These are phyloP conservation scores for Synaphobranchus kaupii DNA, from an alignment of 2,797 vertebrate genomes.

Conservation along the genomic window DNA sequence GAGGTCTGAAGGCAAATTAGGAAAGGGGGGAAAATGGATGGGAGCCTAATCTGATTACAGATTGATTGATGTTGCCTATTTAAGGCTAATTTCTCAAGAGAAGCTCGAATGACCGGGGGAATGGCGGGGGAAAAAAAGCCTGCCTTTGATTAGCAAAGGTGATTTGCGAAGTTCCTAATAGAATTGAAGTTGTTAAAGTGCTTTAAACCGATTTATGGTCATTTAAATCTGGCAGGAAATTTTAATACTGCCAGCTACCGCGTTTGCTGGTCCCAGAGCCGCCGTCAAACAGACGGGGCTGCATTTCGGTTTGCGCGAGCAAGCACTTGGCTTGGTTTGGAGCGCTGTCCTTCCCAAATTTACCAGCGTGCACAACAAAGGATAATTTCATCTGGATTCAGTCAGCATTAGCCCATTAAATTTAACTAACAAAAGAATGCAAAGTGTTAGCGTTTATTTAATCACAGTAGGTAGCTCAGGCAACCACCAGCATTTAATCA, in stretches of 20 bases:
- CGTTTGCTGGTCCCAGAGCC: background rate
- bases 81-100: constrained; percentile 47
- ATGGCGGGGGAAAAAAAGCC: background rate
- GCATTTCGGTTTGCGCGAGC: background rate
- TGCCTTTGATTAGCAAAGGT: constrained; percentile 22
- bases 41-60: constrained; percentile 21
- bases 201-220: background rate
- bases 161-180: constrained; percentile 30
- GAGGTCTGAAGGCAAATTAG: background rate
- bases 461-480: background rate
- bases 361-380: background rate
- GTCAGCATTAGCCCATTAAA: background rate
- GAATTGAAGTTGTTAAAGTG: background rate
- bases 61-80: constrained; percentile 27
- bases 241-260: background rate
- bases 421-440: background rate
- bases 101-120: constrained; percentile 44
- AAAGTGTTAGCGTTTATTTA: background rate
- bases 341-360: background rate
- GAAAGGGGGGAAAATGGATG: background rate
- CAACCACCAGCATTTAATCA: background rate
- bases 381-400: background rate
- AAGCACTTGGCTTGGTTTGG: background rate
- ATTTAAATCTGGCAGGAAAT: constrained; percentile 23
- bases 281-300: background rate